Base-by-base conservation (phyloP, 2,113 vertebrate species). In the Microcebus lehilahytsara region DNA sequence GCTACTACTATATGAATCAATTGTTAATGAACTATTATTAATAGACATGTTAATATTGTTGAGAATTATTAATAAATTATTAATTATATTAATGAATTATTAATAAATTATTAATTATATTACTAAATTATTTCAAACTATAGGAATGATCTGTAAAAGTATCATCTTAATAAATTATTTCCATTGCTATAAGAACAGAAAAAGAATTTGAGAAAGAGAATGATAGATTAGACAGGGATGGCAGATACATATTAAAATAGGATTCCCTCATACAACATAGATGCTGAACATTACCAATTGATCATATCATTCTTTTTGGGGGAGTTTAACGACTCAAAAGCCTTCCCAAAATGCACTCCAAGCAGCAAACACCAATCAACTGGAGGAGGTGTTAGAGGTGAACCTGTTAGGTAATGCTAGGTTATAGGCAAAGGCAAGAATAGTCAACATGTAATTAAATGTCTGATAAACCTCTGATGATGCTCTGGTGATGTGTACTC, bases 311-410 rank as follows among this genome's bases (percentile, higher is more conserved):
- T 96, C 34, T 72, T 79, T 93, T 74, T 25, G 56, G n/a, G 20
- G 83, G 25, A 53, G n/a, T 91, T 75, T 69, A 80, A n/a, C 53
- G 79, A 85, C 42, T 93, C 90, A 53, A 96, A 91, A 91, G 49
- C 58, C 69, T 85, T 64, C 83, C 42, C 32, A 22, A 96, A 96
- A 71, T 72, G 67, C 10, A 37, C 40, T 49, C 22, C n/a, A 67
- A 25, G 11, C 32, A 96, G 40, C 42, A 30, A 34, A 85, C 72
- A 75, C 20, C 30, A 64, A 81, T 85, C 86, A 95, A 58, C 2
- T 88, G 30, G 49, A 87, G 75, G 3, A 66, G 56, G 32, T 79
- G 72, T 84, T 49, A 49, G 37, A 84, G 34, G 42, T 71, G 40
- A 83, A 81, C 67, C 22, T 77, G 60, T 96, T 74, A 88, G 12